These are phyloP conservation scores for Lamellibrachia luymesi DNA, from an alignment of 1,140 invertebrate species.

Conservation along the genomic window DNA sequence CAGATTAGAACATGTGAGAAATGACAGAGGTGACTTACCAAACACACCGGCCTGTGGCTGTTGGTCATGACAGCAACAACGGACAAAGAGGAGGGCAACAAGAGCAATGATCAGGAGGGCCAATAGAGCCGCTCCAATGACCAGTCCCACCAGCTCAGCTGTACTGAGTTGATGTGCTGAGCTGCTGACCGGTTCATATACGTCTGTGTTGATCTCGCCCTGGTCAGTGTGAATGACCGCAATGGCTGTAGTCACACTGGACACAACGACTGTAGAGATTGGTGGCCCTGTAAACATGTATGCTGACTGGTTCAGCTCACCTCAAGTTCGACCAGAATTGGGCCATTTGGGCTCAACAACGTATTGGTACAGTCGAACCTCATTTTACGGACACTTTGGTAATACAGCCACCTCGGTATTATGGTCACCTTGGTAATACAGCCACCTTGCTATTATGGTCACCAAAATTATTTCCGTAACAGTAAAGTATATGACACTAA, in stretches of 20 bases:
- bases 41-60: not conserved
- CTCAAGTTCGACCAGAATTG: no score
- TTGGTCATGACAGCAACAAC: not conserved
- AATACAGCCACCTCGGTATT: no score
- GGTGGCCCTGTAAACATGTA: not conserved
- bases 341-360: no score
- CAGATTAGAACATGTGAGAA: no score
- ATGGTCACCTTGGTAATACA: no score
- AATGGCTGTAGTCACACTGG: not conserved
- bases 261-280: not conserved
- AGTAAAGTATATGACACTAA: no score
- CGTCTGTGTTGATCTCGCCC: not conserved
- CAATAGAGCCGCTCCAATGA: not conserved
- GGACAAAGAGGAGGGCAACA: not conserved
- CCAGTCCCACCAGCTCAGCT: not conserved
- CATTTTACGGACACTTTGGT: no score
- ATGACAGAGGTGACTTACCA: not conserved
- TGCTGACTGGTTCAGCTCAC: no score
- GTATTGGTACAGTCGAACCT: no score
- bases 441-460: no score
- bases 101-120: not conserved
- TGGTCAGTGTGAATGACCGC: not conserved
- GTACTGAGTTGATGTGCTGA: not conserved
- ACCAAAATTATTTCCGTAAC: no score
- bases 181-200: not conserved